These are phyloP conservation scores for Brachyptera putata DNA, from an alignment of 2,888 invertebrate species.

Conservation along the genomic window DNA sequence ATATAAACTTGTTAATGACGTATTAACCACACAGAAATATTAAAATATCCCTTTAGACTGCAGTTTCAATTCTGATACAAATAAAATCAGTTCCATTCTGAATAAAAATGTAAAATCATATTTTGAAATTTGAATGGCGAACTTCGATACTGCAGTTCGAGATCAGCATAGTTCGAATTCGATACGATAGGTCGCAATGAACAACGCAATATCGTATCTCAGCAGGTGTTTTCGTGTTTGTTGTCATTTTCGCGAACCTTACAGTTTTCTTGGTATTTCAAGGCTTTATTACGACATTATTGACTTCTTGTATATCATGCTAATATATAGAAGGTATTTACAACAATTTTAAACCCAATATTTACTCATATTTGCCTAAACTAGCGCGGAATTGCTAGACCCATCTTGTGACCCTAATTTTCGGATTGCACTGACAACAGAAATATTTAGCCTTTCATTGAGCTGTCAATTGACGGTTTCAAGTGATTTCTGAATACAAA, in stretches of 20 bases:
- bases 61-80: no score
- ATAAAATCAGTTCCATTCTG: no score
- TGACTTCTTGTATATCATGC: conserved; percentile 22
- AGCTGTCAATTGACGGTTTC: not conserved
- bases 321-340: conserved; percentile 25
- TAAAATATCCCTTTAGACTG: no score
- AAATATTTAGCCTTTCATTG: conserved; percentile 17
- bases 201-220: not conserved
- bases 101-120: no score
- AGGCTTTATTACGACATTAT: conserved; percentile 26
- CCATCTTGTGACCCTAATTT: conserved; percentile 36
- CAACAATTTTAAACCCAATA: not conserved
- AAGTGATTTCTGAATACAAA: not conserved
- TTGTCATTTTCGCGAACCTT: conserved; percentile 30
- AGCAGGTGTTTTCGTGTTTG: conserved; percentile 34
- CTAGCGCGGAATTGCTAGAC: no score
- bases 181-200: not conserved
- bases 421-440: no score
- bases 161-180: no score
- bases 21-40: no score
- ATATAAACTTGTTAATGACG: no score
- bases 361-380: not conserved
- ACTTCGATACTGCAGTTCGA: no score
- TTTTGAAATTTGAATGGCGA: no score
- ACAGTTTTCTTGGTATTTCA: conserved; percentile 20